Conservation (phyloP, 2,113 vertebrate species). For the Rhipidura dahli region DNA sequence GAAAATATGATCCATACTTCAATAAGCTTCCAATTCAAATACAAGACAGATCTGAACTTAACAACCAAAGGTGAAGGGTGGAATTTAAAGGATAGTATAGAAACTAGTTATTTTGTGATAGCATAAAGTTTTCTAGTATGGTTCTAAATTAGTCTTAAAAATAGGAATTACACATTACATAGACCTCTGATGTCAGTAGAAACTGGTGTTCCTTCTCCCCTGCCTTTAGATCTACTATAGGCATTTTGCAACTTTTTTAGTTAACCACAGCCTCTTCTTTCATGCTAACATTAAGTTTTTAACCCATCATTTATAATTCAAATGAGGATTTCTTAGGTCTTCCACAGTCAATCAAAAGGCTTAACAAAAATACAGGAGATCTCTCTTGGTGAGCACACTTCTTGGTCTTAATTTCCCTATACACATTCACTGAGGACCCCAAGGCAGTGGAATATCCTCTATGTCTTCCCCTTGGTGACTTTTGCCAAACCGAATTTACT, state of each 20-base stretch:
- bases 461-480: neutral
- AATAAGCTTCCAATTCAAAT: neutral
- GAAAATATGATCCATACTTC: neutral
- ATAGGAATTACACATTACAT: neutral
- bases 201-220: neutral
- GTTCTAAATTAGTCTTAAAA: neutral
- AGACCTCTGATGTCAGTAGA: neutral
- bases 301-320: neutral
- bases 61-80: neutral
- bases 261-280: neutral
- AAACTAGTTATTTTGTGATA: neutral
- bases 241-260: neutral
- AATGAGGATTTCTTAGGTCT: neutral
- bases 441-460: neutral
- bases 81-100: neutral
- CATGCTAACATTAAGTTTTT: neutral
- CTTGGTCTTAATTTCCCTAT: neutral
- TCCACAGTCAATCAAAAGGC: neutral
- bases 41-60: neutral
- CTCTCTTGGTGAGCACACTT: neutral
- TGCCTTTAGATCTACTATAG: fast-evolving
- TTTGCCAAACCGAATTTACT: neutral
- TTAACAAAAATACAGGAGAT: neutral
- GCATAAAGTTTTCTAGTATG: neutral
- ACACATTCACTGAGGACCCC: neutral